A percentile compares a stretch with the other conserved stretches of the same genome.
Evolutionary conservation across 2,797 vertebrate genomes (phyloP).

Genomic region (Squalus acanthias): DNA sequence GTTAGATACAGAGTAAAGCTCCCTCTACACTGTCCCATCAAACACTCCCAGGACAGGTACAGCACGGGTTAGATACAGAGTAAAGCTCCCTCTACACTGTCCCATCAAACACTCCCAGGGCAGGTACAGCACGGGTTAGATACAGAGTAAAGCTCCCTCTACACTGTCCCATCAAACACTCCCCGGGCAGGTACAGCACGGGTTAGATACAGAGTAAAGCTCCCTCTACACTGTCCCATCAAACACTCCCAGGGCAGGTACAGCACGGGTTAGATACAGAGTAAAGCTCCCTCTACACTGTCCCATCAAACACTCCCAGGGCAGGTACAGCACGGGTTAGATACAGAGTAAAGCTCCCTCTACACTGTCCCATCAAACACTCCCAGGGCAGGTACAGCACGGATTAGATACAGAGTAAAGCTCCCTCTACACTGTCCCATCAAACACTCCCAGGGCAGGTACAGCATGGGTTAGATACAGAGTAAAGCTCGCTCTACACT

Average conservation of each 20-base stretch:
- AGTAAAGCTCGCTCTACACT: constrained; percentile 1
- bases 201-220: too few relatives aligned
- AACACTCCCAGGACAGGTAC: too few relatives aligned
- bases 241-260: too few relatives aligned
- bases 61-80: not conserved
- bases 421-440: not conserved
- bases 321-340: not conserved
- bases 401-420: not conserved
- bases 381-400: not conserved
- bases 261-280: not conserved
- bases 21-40: too few relatives aligned
- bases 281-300: constrained; percentile 6
- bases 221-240: too few relatives aligned
- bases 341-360: constrained; percentile 1
- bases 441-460: too few relatives aligned
- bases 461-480: not conserved
- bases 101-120: not conserved
- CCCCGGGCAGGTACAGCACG: not conserved
- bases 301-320: not conserved
- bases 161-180: not conserved
- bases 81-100: constrained; percentile 1
- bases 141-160: constrained; percentile 6
- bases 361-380: not conserved
- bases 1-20: too few relatives aligned
- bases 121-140: not conserved